These are phyloP conservation scores for Sciurus carolinensis DNA, from an alignment of 2,797 vertebrate species.

Conservation along the genomic window DNA sequence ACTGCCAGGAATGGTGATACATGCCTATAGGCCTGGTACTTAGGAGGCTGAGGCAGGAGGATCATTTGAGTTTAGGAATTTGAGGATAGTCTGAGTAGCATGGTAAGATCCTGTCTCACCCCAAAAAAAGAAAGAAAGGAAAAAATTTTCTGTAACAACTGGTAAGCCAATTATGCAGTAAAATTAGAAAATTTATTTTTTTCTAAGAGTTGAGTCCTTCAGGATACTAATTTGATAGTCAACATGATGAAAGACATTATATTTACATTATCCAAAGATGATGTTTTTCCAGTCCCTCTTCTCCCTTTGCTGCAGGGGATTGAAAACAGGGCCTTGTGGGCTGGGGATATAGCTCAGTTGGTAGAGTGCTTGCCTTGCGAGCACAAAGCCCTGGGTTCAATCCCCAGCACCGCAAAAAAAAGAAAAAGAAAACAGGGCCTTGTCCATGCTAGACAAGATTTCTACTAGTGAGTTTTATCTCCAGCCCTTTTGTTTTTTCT, in stretches of 20 bases:
- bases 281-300: background rate
- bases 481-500: background rate
- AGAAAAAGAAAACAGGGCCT: background rate
- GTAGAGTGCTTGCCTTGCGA: too few species aligned
- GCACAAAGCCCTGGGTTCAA: too few species aligned
- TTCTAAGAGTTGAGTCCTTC: conserved; percentile 50
- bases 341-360: too few species aligned
- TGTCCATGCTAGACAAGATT: background rate
- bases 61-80: background rate
- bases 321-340: background rate
- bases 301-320: too few species aligned
- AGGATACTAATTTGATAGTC: conserved; percentile 41
- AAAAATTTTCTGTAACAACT: background rate
- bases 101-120: background rate
- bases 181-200: conserved; percentile 22
- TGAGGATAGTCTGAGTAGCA: background rate
- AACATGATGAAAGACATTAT: conserved; percentile 16
- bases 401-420: too few species aligned
- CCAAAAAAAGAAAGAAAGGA: background rate
- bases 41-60: background rate
- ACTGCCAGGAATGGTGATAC: background rate
- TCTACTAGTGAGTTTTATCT: background rate
- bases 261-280: background rate
- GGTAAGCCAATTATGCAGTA: background rate
- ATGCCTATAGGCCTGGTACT: background rate